Conservation (phyloP, 2,797 vertebrate genomes). For the Leucoraja ocellata region DNA sequence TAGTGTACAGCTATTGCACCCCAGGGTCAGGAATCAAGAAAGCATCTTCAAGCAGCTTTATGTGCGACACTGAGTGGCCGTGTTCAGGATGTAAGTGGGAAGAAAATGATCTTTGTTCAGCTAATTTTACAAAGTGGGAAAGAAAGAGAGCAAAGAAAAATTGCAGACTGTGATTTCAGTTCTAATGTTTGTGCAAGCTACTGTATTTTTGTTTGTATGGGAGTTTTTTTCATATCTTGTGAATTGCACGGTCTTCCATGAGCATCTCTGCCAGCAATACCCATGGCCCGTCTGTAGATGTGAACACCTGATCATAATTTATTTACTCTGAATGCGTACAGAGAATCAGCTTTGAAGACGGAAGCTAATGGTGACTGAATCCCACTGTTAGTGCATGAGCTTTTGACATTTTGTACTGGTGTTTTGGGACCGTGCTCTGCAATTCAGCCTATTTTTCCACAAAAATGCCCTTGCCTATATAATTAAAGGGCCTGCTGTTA, state of each 20-base stretch:
- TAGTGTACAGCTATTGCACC: conserved; percentile 70
- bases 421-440: neutral
- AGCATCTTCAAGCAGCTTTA: conserved; percentile 61
- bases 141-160: neutral
- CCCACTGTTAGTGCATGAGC: neutral
- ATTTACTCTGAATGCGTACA: no score
- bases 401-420: neutral
- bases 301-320: neutral
- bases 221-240: neutral
- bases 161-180: neutral
- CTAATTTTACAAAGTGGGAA: conserved; percentile 32
- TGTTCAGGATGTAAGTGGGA: conserved; percentile 43
- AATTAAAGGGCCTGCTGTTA: neutral
- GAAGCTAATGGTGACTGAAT: neutral
- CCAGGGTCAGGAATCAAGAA: conserved; percentile 63
- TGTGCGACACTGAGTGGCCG: conserved; percentile 59
- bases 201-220: neutral
- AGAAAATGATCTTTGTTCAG: conserved; percentile 19
- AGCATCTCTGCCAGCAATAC: neutral
- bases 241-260: neutral
- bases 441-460: neutral
- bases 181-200: neutral
- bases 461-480: neutral
- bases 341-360: neutral
- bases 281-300: neutral